Conservation (phyloP, 2,888 invertebrate genomes). For the Caenorhabditis wallacei region DNA sequence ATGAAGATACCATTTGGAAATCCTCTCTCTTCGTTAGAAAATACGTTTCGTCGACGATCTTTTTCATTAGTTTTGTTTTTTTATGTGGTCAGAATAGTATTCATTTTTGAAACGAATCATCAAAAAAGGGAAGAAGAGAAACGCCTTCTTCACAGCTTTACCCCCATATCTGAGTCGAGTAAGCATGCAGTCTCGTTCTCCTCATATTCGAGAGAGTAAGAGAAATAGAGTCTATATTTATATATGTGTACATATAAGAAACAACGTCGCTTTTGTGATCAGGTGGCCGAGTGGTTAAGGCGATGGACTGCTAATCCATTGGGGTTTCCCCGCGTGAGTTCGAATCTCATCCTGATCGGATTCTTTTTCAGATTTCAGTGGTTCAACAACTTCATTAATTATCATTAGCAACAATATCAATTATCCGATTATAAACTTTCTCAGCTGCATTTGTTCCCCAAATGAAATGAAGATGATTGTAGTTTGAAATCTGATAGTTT, state of each 20-base stretch:
- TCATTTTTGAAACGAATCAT: background rate
- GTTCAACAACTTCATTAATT: background rate
- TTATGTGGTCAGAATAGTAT: constrained; percentile 35
- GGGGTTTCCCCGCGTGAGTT: constrained; percentile 82
- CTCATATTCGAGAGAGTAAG: background rate
- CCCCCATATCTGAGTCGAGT: no score
- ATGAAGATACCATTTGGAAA: constrained; percentile 51
- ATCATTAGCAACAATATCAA: constrained; percentile 52
- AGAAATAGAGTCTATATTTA: constrained; percentile 16
- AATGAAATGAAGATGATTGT: constrained; percentile 77
- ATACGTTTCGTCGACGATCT: constrained; percentile 51
- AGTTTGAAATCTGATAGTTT: constrained; percentile 62
- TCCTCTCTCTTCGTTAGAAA: constrained; percentile 4
- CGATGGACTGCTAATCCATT: constrained; percentile 83
- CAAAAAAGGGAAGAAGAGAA: no score
- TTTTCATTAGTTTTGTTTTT: constrained; percentile 43
- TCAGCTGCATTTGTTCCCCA: constrained; percentile 72
- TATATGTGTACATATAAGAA: constrained; percentile 30
- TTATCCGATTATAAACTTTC: constrained; percentile 70
- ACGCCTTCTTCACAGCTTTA: no score
- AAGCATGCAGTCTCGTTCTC: no score
- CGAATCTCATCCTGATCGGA: constrained; percentile 80
- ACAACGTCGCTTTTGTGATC: constrained; percentile 51
- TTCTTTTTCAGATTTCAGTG: background rate
- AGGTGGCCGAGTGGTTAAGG: constrained; percentile 83